These are phyloP conservation scores for Resseliella maxima DNA, from an alignment of 2,888 invertebrate species.

Conservation along the genomic window DNA sequence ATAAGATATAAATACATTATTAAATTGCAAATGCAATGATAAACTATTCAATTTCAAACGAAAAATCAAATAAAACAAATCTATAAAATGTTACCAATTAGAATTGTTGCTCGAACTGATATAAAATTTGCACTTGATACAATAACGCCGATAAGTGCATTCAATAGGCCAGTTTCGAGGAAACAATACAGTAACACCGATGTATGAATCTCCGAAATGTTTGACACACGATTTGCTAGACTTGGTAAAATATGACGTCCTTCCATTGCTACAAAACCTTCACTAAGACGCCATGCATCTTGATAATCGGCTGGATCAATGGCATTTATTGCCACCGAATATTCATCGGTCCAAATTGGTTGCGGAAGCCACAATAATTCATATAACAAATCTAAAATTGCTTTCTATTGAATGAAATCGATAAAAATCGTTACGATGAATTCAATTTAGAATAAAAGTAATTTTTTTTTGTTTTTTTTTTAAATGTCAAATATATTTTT, in stretches of 20 bases:
- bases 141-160: slow-evolving; percentile 91
- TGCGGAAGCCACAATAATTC: slow-evolving; percentile 88
- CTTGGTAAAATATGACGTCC: slow-evolving; percentile 87
- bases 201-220: slow-evolving; percentile 90
- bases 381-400: slow-evolving; percentile 90
- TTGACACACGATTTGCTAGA: slow-evolving; percentile 85
- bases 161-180: slow-evolving; percentile 85
- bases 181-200: slow-evolving; percentile 89
- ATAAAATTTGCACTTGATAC: slow-evolving; percentile 89
- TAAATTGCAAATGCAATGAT: no score
- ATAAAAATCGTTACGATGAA: not conserved
- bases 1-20: not conserved
- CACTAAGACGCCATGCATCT: slow-evolving; percentile 88
- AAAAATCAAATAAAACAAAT: not conserved
- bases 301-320: slow-evolving; percentile 88
- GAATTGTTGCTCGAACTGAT: slow-evolving; percentile 89
- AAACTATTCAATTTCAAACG: not conserved
- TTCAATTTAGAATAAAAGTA: no score
- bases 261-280: slow-evolving; percentile 96
- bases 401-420: slow-evolving; percentile 75
- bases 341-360: slow-evolving; percentile 94
- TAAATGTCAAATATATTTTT: slow-evolving; percentile 23
- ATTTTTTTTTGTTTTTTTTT: no score
- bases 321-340: slow-evolving; percentile 86
- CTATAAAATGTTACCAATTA: slow-evolving; percentile 75